Base-by-base conservation (phyloP, 2,888 invertebrate genomes). In the Coelinius sp. region DNA sequence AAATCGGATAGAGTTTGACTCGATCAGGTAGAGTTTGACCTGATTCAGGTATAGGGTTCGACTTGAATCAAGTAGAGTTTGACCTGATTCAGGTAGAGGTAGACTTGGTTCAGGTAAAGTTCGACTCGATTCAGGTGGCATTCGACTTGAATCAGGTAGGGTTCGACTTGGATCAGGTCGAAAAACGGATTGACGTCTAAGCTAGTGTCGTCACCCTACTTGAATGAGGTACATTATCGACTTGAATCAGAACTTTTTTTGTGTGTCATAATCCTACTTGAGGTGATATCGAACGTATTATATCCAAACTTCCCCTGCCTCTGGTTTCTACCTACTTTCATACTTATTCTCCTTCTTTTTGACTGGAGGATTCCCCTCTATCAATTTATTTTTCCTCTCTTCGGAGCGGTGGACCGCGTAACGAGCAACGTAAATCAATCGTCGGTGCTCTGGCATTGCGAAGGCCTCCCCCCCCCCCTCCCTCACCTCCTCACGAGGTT, bases 401-500 rank as follows among this genome's bases (percentile, higher is more conserved):
- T 80, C 82, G 80, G 81, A 84, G 86, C 87, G 85, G 81, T 83
- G 84, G 83, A 86, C 84, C 86, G 86, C 86, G 86, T 87, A 87
- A 87, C 86, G 86, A 87, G 87, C 83, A 86, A 86, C 86, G 86
- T 87, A 87, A 87, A 87, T 87, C 87, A 87, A 87, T 87, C 87
- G 84, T 79, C 59, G 71, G 52, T 66, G 52, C 65, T 64, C 81
- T 82, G 85, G 85, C 85, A 85, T 84, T 84, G 84, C 84, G 84
- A 82, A 85, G 84, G 82, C 80, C 83, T 81, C 78, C 66, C 75
- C 41, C 27, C 73, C 72, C 71, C 66, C 27, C 56, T 41, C 41
- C 53, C 46, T 10, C 38, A 10, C 46, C 70, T 52, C 44, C 38
- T 41, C n/a, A n/a, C n/a, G 49, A 22, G 20, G 27, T 22, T 22